phyloP scores from a whole-genome alignment of 2,888 invertebrate genomes.

The Aphidius colemani region DNA sequence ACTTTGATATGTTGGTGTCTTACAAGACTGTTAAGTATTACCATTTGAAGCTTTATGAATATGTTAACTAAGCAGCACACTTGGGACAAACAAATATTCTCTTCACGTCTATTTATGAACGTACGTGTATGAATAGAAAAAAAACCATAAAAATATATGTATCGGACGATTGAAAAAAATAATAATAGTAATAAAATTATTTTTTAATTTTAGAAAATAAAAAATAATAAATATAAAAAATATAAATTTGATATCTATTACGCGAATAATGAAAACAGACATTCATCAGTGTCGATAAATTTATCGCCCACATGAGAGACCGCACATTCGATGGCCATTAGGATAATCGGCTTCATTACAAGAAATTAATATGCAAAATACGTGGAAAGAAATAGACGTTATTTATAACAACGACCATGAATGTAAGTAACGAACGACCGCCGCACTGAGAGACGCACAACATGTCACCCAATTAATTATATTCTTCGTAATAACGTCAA shows the following conservation, averaged over 20 bases:
- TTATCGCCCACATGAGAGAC: slow-evolving; percentile 35
- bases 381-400: slow-evolving; percentile 39
- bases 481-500: slow-evolving; percentile 13
- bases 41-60: too few species aligned
- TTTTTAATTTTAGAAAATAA: background rate
- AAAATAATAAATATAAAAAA: slow-evolving; percentile 2
- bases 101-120: too few species aligned
- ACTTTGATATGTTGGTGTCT: too few species aligned
- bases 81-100: too few species aligned
- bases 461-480: slow-evolving; percentile 54
- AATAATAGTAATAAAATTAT: background rate
- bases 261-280: background rate
- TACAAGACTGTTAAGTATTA: too few species aligned
- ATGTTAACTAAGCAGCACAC: too few species aligned
- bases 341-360: slow-evolving; percentile 54
- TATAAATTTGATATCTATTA: slow-evolving; percentile 1
- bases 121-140: background rate
- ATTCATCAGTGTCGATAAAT: slow-evolving; percentile 22
- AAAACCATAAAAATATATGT: slow-evolving; percentile 10
- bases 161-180: background rate
- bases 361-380: slow-evolving; percentile 56
- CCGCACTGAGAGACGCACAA: slow-evolving; percentile 27
- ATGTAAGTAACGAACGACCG: slow-evolving; percentile 23
- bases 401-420: slow-evolving; percentile 29
- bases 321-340: slow-evolving; percentile 50